Conservation (phyloP, 2,113 vertebrate species). For the Odontesthes bonariensis region DNA sequence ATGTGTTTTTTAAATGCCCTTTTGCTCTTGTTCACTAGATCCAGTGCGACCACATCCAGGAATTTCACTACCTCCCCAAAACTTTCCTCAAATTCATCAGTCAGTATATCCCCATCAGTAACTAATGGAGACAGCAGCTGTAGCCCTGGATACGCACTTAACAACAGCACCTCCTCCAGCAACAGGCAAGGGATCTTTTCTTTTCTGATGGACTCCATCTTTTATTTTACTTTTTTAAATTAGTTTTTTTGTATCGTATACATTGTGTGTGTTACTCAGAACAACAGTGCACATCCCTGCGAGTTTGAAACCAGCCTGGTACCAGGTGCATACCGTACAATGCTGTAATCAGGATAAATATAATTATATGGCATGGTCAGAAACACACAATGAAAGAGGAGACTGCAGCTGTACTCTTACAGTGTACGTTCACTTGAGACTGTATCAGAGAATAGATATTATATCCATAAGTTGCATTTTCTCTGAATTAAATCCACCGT, state of each 20-base stretch:
- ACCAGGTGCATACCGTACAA: background rate
- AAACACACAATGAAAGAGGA: no score
- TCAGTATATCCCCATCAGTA: conserved; percentile 89
- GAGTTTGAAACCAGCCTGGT: background rate
- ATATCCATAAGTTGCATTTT: background rate
- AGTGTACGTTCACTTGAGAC: no score
- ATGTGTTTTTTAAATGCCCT: background rate
- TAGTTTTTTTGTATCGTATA: background rate
- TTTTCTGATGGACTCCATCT: background rate
- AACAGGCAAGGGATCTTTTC: conserved; percentile 75
- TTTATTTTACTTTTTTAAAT: background rate
- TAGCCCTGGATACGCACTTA: conserved; percentile 88
- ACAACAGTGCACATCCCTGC: background rate
- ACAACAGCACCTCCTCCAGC: conserved; percentile 88
- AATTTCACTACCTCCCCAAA: conserved; percentile 96
- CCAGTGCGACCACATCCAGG: conserved; percentile 91
- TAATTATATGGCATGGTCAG: no score
- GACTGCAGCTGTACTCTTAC: no score
- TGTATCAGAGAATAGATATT: no score
- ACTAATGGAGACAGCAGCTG: conserved; percentile 93
- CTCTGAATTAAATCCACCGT: background rate
- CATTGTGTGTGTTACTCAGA: background rate
- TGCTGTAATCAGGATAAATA: background rate
- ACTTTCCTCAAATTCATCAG: conserved; percentile 90
- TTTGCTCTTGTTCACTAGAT: conserved; percentile 82